Base-by-base conservation (phyloP, 2,888 invertebrate genomes). In the Synergus umbraculus region DNA sequence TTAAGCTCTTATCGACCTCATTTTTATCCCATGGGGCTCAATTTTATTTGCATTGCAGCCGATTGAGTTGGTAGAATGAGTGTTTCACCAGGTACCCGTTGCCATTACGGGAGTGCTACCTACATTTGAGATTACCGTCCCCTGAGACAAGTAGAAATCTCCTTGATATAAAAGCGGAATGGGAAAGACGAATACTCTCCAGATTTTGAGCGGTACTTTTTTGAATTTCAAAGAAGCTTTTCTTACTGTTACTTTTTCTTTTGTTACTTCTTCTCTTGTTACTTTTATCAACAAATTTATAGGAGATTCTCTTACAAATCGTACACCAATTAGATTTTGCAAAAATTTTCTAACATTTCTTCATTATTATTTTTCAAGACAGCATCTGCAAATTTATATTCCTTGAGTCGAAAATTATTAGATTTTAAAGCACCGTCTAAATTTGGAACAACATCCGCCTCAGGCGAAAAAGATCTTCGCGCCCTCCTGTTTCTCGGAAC, bases 11-110 rank as follows among this genome's bases (percentile, higher is more conserved):
- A 54, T 73, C 54, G 73, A 73, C 37, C 73, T 37, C 73, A 37
- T 49, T 73, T 73, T 73, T 54, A 73, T 73, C 73, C 73, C 54
- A 54, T 73, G 73, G 73, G 73, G 37, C 73, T 37, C 41, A n/a
- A 73, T 73, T 73, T 73, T 73, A 73, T 73, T 73, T 73, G 54
- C 54, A 73, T 73, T 73, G 73, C 73, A 73, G 73, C 49, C 73
- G 73, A 73, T 73, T 73, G 54, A 73, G 73, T 73, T 37, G 54
- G 54, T 54, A 54, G 73, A 54, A 73, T 41, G 54, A 54, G 54
- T 73, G 73, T 73, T 54, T 54, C 54, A 73, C 54, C 54, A 54
- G 73, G 73, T 73, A 73, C 37, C 37, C 54, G 37, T 37, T 73
- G 73, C 37, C 73, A 73, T 73, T 54, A 73, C 54, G 15, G 54